Percentiles rank a stretch among this genome's conserved stretches.
These are phyloP conservation scores for Dilophus febrilis DNA, from an alignment of 2,888 invertebrate genomes.

Conservation along the genomic window DNA sequence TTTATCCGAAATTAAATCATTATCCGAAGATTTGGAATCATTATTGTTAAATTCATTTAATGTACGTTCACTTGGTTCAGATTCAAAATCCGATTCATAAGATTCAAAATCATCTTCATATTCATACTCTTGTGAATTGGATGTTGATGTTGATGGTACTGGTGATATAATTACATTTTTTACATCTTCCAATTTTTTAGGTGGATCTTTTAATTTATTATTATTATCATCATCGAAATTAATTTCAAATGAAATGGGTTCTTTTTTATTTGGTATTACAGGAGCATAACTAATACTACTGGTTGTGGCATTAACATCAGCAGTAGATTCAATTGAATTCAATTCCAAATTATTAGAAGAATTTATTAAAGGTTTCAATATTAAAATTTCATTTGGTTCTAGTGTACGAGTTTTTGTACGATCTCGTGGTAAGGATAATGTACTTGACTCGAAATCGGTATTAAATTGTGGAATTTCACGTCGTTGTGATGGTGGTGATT, in stretches of 20 bases:
- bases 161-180: not conserved
- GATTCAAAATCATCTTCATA: slow-evolving; percentile 41
- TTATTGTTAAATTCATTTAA: not conserved
- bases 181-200: slow-evolving; percentile 8
- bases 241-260: slow-evolving; percentile 26
- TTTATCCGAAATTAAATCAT: not conserved
- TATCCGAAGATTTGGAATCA: no score
- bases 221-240: slow-evolving; percentile 14
- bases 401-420: slow-evolving; percentile 19
- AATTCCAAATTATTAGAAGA: no score
- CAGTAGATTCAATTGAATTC: no score
- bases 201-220: not conserved
- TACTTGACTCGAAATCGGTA: not conserved
- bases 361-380: slow-evolving; percentile 14
- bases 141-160: slow-evolving; percentile 1
- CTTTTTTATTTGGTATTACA: slow-evolving; percentile 11
- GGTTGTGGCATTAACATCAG: not conserved
- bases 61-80: slow-evolving; percentile 15
- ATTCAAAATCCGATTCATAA: slow-evolving; percentile 39
- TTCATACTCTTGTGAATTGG: slow-evolving; percentile 23
- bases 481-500: slow-evolving; percentile 24
- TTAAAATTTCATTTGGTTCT: slow-evolving; percentile 20
- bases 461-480: slow-evolving; percentile 9
- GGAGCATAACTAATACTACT: not conserved
- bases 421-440: slow-evolving; percentile 4